Base-by-base conservation (phyloP, 2,797 vertebrate species). In the Perdix hodgsoniae region DNA sequence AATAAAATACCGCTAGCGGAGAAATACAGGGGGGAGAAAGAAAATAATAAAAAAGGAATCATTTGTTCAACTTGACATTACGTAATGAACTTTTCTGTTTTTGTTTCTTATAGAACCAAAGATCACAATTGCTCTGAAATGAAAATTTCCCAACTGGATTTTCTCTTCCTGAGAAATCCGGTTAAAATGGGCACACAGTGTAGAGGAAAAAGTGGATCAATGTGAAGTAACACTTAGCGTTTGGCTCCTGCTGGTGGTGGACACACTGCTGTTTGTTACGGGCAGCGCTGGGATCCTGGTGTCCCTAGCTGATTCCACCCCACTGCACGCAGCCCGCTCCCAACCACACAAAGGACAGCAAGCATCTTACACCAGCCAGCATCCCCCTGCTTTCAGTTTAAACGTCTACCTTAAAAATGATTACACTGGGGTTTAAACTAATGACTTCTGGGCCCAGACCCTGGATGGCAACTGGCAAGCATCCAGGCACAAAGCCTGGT, bases 341-440 rank as follows among this genome's bases (percentile, higher is more conserved):
- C 45, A 91, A 19, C 74, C 83, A 74, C 45, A 45, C 40, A 56
- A 45, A 37, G 44, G 15, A 29, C 26, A 86, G 65, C 79, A 76
- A 94, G 65, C 89, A 83, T 86, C 87, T 91, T 72, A 95, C 90
- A 79, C 15, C 49, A 49, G 75, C 71, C 78, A 88, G 77, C 74
- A 91, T 72, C 83, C 92, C 86, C 78, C 90, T 40, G 77, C 77
- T 88, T 95, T 88, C 67, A 33, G 88, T 90, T 95, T 66, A 80
- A 54, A 37, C 44, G 49, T 88, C 61, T 59, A 88, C 84, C 61
- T 83, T 88, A 76, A 91, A 92, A 3, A 8, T 65, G 87, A 95
- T 95, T 92, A 95, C 64, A 64, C 4, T 1, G 1, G 40, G 42
- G 16, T 90, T 95, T 86, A 90, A 90, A 92, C 40, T 86, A 93